Base-by-base conservation (phyloP, 2,888 invertebrate species). In the Ochropleura leucogaster region DNA sequence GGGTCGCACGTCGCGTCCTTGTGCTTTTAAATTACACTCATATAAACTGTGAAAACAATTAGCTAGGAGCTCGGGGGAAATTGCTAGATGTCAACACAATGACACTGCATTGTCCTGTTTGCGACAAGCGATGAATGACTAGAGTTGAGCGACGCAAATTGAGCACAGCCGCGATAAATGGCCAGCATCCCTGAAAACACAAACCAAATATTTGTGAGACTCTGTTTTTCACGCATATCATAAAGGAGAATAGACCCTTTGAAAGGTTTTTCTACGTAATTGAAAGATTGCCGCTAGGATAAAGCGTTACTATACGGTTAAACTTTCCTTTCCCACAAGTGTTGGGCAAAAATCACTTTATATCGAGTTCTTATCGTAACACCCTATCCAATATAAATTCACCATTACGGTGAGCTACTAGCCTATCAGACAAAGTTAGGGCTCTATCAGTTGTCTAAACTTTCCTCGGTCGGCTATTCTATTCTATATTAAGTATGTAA, bases 401-500 rank as follows among this genome's bases (percentile, higher is more conserved):
- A 79, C 80, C 70, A 82, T 88, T 86, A 82, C 80, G 57, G 74
- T 78, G 79, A 79, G 70, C 82, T 80, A 85, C 81, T 73, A 70
- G 72, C 66, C 84, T 86, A 85, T 85, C 86, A 80, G 83, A 75
- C 75, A 80, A 89, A 90, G 87, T 88, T 90, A 86, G 74, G 60
- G 69, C 79, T 89, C 83, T 87, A 89, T 90, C 87, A 88, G 88
- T 87, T 89, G 87, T 86, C 88, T 85, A 87, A 87, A 89, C 85
- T 89, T 90, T 76, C 62, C 80, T 84, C 74, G 82, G 62, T 79
- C 76, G 77, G 65, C 72, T 65, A 67, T 81, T 80, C 81, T 51
- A 79, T 82, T 81, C 83, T 87, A 84, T 83, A 77, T 76, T 73
- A 79, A 80, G 75, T 77, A 81, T 82, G 74, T 85, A 85, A 86